Evolutionary conservation across 1,140 invertebrate species (phyloP).

Genomic region (Zaprionus davidi): DNA sequence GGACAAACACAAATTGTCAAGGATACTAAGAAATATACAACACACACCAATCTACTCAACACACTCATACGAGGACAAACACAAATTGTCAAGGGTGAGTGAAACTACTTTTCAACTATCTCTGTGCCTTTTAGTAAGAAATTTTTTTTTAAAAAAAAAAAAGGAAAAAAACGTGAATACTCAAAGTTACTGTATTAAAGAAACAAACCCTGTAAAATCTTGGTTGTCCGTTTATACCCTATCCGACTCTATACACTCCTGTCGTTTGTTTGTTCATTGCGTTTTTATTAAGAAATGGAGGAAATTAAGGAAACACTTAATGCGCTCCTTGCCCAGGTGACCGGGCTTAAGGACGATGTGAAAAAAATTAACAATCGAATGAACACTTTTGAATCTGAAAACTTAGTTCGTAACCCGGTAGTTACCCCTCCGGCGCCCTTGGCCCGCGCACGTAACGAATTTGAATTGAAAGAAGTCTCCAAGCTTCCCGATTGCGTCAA

Average conservation of each 20-base stretch:
- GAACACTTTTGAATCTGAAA: background rate
- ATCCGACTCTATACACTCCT: background rate
- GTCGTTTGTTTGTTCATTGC: background rate
- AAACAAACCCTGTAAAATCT: background rate
- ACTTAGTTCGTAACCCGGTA: background rate
- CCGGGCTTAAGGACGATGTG: background rate
- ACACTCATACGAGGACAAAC: background rate
- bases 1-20: too few species aligned
- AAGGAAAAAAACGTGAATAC: too few species aligned
- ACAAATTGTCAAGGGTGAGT: slow-evolving; percentile 1
- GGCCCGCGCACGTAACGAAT: too few species aligned
- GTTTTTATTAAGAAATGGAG: background rate
- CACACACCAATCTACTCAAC: background rate
- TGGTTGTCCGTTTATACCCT: background rate
- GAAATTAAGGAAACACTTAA: slow-evolving; percentile 1
- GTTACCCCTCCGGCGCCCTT: background rate
- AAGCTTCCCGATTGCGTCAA: background rate
- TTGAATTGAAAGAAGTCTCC: background rate
- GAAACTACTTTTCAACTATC: background rate
- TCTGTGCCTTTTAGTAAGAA: background rate
- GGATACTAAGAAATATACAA: background rate
- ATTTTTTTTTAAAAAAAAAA: background rate
- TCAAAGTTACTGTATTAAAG: background rate
- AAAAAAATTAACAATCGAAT: background rate
- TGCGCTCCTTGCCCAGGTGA: background rate